Evolutionary conservation across 2,888 invertebrate genomes (phyloP), one percentile per base, ranked within the genome.

Genomic region (Aporophyla nigra): DNA sequence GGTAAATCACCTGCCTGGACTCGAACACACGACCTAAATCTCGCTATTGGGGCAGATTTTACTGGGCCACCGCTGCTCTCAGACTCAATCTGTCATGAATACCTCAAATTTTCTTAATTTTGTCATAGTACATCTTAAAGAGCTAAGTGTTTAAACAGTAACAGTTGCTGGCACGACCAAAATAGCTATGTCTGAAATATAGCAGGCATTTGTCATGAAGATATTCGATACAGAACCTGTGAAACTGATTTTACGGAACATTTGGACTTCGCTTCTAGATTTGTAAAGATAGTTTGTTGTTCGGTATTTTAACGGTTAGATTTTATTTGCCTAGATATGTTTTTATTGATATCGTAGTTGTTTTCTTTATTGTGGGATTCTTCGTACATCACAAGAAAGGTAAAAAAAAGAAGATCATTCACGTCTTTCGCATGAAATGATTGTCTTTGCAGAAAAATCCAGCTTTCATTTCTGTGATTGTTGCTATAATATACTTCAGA

Each of bases 241-340:
- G 80, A 74, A 83, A 80, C 72, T 76, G 67, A 84, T 80, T 83
- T 83, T 61, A 84, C 71, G 76, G 59, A 71, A 71, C 80, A 83
- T 83, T 83, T 76, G 40, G n/a, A 76, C 53, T 83, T 68, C 73
- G 74, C n/a, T 80, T 68, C 49, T 61, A 68, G 61, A 83, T 83
- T 71, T 83, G 69, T 76, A 33, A 40, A 61, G 14, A 61, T 61
- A 65, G 61, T 69, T 61, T 78, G 80, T 68, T 58, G 66, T 51
- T 70, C 1, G 7, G 27, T 68, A 51, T 66, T 75, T 75, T 61
- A 61, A 27, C 21, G 58, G n/a, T 51, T 51, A 10, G n/a, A 2
- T 46, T 61, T 51, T 63, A 49, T 77, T 67, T 76, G 5, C 14
- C 24, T n/a, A 19, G n/a, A 1, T 53, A 7, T 70, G 19, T 19